A percentile compares a stretch with the other conserved stretches of the same genome.
These are phyloP conservation scores for Gobio occitaniae DNA, from an alignment of 2,797 vertebrate genomes.

Conservation along the genomic window DNA sequence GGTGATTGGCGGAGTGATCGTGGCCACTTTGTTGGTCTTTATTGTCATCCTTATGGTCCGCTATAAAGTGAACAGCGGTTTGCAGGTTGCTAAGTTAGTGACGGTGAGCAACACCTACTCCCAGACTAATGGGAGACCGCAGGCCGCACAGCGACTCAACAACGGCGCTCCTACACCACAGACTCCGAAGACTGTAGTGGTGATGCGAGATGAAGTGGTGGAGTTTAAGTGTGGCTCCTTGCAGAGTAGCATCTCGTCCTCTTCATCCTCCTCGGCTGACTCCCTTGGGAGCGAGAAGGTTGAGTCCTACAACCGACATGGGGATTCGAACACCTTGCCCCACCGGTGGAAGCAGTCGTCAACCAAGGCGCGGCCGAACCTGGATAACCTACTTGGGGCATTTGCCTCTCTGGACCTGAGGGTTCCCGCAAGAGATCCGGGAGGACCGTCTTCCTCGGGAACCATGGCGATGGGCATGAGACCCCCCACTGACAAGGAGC, in stretches of 20 bases:
- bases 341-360: conserved; percentile 84
- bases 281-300: conserved; percentile 67
- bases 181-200: conserved; percentile 77
- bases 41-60: conserved; percentile 93
- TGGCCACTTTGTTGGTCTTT: conserved; percentile 90
- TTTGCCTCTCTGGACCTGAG: conserved; percentile 91
- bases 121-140: conserved; percentile 85
- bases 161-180: conserved; percentile 63
- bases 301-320: conserved; percentile 72
- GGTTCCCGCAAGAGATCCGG: conserved; percentile 81
- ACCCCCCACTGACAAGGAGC: conserved; percentile 87
- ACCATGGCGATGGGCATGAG: conserved; percentile 58
- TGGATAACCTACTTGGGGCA: conserved; percentile 92
- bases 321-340: conserved; percentile 80
- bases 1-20: conserved; percentile 92
- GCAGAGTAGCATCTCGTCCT: conserved; percentile 87
- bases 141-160: conserved; percentile 71
- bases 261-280: conserved; percentile 77
- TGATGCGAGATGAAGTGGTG: conserved; percentile 84
- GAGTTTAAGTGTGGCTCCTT: conserved; percentile 86
- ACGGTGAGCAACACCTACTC: conserved; percentile 86
- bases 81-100: conserved; percentile 78
- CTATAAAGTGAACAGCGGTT: conserved; percentile 80
- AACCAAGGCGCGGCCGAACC: conserved; percentile 84
- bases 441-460: conserved; percentile 66